These are phyloP conservation scores for Glossophaga mutica DNA, from an alignment of 2,797 vertebrate species.

Conservation along the genomic window DNA sequence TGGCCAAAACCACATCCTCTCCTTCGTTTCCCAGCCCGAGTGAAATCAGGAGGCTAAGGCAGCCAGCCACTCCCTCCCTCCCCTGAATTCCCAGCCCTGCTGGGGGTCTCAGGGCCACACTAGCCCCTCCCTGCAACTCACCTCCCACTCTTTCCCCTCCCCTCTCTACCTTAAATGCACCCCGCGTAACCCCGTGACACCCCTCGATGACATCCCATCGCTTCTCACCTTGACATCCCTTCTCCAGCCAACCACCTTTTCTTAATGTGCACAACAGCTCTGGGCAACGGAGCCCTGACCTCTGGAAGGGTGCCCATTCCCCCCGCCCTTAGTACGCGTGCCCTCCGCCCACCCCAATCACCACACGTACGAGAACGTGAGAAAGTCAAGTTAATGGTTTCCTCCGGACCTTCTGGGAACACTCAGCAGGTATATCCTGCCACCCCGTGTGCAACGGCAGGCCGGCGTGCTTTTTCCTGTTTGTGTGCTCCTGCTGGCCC, in stretches of 20 bases:
- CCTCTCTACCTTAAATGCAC: not conserved
- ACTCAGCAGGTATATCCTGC: constrained; percentile 69
- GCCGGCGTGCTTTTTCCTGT: constrained; percentile 49
- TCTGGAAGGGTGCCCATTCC: not conserved
- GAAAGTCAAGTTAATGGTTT: constrained; percentile 50
- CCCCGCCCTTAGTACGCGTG: not conserved
- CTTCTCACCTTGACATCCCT: not conserved
- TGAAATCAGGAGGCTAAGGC: not conserved
- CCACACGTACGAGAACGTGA: not conserved
- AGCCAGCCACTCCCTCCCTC: not conserved
- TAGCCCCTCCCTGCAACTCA: not conserved
- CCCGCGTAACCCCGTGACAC: not conserved
- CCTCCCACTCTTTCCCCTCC: not conserved
- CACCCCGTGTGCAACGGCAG: constrained; percentile 13
- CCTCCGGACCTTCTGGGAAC: constrained; percentile 47
- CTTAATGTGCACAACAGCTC: not conserved
- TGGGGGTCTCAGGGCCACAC: not conserved
- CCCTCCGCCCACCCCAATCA: not conserved
- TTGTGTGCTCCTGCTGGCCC: not conserved
- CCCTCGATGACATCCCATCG: not conserved
- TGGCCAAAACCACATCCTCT: not conserved
- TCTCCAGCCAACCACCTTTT: not conserved
- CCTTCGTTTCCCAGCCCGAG: not conserved
- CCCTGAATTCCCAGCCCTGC: not conserved
- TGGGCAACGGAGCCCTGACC: not conserved